Evolutionary conservation across 2,113 vertebrate species (phyloP).

Genomic region (Cariama cristata): DNA sequence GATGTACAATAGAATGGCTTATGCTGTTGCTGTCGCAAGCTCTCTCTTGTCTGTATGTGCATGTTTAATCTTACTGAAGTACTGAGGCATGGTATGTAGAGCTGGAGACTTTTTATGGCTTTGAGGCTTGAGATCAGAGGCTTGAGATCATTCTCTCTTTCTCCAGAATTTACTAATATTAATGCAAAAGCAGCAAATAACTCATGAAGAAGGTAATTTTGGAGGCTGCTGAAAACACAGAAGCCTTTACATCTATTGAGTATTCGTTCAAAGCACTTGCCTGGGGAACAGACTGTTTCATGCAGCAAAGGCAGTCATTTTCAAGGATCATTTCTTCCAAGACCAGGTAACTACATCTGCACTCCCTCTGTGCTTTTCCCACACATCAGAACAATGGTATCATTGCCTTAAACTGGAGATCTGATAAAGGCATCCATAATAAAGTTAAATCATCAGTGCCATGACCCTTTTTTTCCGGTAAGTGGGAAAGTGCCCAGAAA

Average conservation of each 20-base stretch:
- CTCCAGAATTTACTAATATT: background rate
- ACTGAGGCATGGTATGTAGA: background rate
- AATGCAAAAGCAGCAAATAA: conserved; percentile 6
- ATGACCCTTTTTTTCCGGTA: background rate
- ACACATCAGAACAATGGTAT: background rate
- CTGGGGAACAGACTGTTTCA: background rate
- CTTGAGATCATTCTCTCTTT: background rate
- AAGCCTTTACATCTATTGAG: background rate
- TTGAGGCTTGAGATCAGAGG: background rate
- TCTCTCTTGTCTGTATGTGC: background rate
- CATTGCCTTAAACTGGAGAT: background rate
- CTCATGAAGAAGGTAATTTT: background rate
- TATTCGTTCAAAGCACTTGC: background rate
- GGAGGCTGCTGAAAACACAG: conserved; percentile 1
- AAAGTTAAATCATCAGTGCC: background rate
- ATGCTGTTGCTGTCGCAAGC: background rate
- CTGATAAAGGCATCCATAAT: background rate
- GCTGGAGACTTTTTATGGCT: background rate
- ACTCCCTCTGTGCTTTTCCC: background rate
- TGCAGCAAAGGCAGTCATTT: background rate
- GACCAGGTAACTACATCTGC: background rate
- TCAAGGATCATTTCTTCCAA: background rate
- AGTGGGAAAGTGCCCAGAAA: background rate
- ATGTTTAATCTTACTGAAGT: background rate
- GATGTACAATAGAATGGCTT: background rate